Percentiles rank a stretch among this genome's conserved stretches.
Evolutionary conservation across 2,888 invertebrate genomes (phyloP).

Genomic region (Belgica antarctica): DNA sequence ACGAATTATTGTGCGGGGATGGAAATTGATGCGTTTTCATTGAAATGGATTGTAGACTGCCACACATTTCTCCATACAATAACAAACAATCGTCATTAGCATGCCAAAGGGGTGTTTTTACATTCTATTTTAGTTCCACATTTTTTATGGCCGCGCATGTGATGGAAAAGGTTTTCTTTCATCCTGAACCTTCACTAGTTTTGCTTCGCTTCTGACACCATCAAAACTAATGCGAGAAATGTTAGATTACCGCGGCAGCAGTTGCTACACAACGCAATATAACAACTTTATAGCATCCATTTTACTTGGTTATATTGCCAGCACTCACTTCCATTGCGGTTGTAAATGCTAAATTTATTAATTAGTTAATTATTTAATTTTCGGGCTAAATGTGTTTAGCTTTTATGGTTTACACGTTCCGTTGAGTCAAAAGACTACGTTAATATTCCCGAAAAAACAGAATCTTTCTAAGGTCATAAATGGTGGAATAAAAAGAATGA

Average conservation of each 20-base stretch:
- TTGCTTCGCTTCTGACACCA: background rate
- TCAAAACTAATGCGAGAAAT: background rate
- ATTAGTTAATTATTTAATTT: slow-evolving; percentile 43
- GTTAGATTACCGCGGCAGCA: background rate
- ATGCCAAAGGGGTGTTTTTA: slow-evolving; percentile 41
- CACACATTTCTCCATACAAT: slow-evolving; percentile 14
- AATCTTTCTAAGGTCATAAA: too few species aligned
- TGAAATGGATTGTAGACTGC: background rate
- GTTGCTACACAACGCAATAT: background rate
- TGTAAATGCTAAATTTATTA: slow-evolving; percentile 12
- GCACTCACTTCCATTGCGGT: background rate
- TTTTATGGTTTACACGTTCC: background rate
- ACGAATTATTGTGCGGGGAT: background rate
- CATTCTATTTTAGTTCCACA: slow-evolving; percentile 18
- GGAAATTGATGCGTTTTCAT: too few species aligned
- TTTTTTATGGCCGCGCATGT: slow-evolving; percentile 27
- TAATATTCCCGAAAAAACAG: too few species aligned
- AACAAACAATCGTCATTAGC: slow-evolving; percentile 40
- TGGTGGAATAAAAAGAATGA: too few species aligned
- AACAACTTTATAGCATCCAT: background rate
- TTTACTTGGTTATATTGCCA: background rate
- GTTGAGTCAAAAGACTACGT: background rate
- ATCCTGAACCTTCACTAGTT: background rate
- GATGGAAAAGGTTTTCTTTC: slow-evolving; percentile 6
- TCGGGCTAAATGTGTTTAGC: slow-evolving; percentile 5